These are phyloP conservation scores for Centropyge bicolor DNA, from an alignment of 2,797 vertebrate genomes.

Conservation along the genomic window DNA sequence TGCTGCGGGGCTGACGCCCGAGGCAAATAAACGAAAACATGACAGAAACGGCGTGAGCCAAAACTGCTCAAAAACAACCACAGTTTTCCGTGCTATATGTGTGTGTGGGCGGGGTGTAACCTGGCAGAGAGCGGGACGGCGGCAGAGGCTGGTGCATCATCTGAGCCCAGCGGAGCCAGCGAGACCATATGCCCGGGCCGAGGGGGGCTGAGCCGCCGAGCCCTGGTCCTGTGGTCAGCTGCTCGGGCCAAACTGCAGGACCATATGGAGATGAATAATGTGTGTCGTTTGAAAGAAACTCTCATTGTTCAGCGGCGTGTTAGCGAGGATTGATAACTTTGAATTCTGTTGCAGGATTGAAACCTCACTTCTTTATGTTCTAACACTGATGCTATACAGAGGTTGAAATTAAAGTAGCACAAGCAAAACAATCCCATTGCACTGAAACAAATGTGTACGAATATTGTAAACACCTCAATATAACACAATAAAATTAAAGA, in stretches of 20 bases:
- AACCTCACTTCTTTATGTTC: neutral
- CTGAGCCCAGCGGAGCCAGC: constrained; percentile 50
- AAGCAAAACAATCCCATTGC: neutral
- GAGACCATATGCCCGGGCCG: constrained; percentile 70
- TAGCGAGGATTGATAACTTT: constrained; percentile 23
- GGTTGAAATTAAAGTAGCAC: neutral
- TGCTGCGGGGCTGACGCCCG: constrained; percentile 53
- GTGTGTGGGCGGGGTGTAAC: constrained; percentile 60
- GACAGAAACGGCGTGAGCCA: constrained; percentile 62
- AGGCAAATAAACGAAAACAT: constrained; percentile 75
- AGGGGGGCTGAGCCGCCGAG: constrained; percentile 51
- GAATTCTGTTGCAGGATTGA: neutral
- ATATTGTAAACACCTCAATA: neutral
- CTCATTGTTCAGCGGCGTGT: constrained; percentile 29
- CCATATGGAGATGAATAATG: constrained; percentile 70
- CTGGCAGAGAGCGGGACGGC: constrained; percentile 54
- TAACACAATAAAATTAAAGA: neutral
- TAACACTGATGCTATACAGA: neutral
- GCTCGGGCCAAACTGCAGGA: constrained; percentile 55
- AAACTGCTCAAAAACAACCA: constrained; percentile 62
- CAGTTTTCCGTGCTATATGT: constrained; percentile 34
- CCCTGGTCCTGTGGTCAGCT: constrained; percentile 56
- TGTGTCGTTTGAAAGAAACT: constrained; percentile 36
- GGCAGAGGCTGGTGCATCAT: constrained; percentile 48
- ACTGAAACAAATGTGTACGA: neutral